Percentiles rank a stretch among this genome's conserved stretches.
Conservation (phyloP, 1,140 invertebrate genomes). For the Papilio glaucus region DNA sequence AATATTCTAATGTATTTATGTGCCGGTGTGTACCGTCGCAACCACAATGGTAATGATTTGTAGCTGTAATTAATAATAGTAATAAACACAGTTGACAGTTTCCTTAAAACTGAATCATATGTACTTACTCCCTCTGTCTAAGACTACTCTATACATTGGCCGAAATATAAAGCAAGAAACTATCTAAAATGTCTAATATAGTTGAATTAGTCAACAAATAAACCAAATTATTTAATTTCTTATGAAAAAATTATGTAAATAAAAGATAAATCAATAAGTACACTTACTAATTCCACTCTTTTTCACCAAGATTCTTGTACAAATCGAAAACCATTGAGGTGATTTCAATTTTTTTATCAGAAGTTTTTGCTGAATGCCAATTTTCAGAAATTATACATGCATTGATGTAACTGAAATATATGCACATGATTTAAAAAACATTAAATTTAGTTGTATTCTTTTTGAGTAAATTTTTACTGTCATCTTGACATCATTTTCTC, state of each 20-base stretch:
- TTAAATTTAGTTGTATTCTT: neutral
- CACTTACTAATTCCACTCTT: constrained; percentile 57
- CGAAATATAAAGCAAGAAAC: too few species aligned
- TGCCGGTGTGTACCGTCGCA: constrained; percentile 62
- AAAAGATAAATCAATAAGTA: constrained; percentile 26
- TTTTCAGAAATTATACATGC: constrained; percentile 60
- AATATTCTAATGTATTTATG: constrained; percentile 65
- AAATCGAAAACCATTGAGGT: constrained; percentile 50
- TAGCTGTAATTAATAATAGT: constrained; percentile 56
- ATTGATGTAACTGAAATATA: constrained; percentile 49
- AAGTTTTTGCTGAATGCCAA: constrained; percentile 47
- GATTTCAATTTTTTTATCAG: constrained; percentile 49
- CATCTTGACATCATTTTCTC: too few species aligned
- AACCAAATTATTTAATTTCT: too few species aligned
- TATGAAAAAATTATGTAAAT: too few species aligned
- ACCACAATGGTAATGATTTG: constrained; percentile 57
- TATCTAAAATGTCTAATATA: too few species aligned
- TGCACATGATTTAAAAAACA: neutral
- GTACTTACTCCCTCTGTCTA: too few species aligned
- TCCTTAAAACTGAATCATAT: too few species aligned
- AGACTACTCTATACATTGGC: too few species aligned
- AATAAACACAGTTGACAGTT: neutral
- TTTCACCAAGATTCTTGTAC: constrained; percentile 52
- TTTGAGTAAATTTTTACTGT: too few species aligned
- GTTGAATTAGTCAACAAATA: too few species aligned